Evolutionary conservation across 2,888 invertebrate species (phyloP).

Genomic region (Leptinotarsa rubiginosa): DNA sequence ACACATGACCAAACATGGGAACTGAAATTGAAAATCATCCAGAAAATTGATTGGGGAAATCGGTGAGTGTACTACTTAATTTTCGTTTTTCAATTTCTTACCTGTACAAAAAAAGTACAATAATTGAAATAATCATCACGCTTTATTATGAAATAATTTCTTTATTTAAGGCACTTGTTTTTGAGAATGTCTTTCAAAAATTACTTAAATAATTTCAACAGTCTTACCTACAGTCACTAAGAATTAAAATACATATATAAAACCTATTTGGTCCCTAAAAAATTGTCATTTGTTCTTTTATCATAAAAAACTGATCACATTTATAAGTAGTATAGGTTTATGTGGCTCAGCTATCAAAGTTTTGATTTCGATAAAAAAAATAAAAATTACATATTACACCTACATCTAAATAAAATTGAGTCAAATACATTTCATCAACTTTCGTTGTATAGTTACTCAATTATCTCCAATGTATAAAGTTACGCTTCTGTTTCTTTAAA

Average conservation of each 20-base stretch:
- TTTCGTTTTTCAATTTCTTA: neutral
- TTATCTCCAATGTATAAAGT: constrained; percentile 48
- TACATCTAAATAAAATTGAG: neutral
- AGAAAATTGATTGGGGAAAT: constrained; percentile 96
- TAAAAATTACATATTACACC: neutral
- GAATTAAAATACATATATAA: constrained; percentile 17
- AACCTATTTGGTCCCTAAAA: constrained; percentile 22
- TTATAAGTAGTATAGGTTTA: neutral
- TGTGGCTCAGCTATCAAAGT: neutral
- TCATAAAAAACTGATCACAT: constrained; percentile 19
- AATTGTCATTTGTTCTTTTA: constrained; percentile 13
- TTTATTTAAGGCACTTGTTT: constrained; percentile 17
- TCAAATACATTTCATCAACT: neutral
- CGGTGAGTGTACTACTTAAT: constrained; percentile 75
- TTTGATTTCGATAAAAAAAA: neutral
- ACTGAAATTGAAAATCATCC: constrained; percentile 85
- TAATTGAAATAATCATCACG: neutral
- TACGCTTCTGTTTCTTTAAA: constrained; percentile 89
- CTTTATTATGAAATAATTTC: constrained; percentile 11
- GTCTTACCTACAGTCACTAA: constrained; percentile 34
- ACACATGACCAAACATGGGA: constrained; percentile 93
- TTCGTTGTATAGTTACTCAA: constrained; percentile 4
- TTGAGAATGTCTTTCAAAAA: constrained; percentile 10
- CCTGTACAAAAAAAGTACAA: neutral
- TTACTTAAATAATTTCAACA: constrained; percentile 20